These are phyloP conservation scores for Aplochiton taeniatus DNA, from an alignment of 2,797 vertebrate genomes.

Conservation along the genomic window DNA sequence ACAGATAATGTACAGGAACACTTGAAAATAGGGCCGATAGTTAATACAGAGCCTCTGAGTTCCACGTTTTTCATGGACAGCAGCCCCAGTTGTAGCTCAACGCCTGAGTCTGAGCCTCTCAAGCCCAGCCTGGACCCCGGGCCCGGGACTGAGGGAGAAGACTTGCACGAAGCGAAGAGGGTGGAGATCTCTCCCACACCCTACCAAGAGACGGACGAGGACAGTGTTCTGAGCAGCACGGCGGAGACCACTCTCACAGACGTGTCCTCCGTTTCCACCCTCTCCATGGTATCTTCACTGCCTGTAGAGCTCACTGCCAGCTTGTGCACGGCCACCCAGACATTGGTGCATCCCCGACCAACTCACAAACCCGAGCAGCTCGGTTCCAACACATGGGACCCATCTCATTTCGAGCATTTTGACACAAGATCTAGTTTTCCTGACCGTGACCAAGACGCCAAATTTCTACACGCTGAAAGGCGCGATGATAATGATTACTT, in stretches of 20 bases:
- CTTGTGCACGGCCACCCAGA: not conserved
- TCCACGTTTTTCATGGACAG: not conserved
- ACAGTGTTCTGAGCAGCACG: not conserved
- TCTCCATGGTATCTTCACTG: conserved; percentile 10
- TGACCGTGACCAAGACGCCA: not conserved
- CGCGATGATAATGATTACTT: not conserved
- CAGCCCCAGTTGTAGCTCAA: not conserved
- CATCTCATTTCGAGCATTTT: not conserved
- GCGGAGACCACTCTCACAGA: conserved; percentile 15
- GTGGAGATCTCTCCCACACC: not conserved
- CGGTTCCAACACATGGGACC: conserved; percentile 4
- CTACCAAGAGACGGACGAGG: not conserved
- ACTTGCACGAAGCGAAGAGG: conserved; percentile 4
- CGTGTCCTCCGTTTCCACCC: conserved; percentile 24
- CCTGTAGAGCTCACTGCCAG: not conserved
- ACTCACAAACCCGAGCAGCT: not conserved
- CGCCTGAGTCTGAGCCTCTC: not conserved
- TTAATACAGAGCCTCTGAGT: too few species aligned
- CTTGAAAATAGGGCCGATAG: not conserved
- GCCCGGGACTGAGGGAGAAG: not conserved
- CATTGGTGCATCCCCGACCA: not conserved
- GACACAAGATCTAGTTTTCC: not conserved
- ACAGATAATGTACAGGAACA: conserved; percentile 28
- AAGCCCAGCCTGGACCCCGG: conserved; percentile 29
- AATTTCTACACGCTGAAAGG: not conserved